phyloP scores from a whole-genome alignment of 2,113 vertebrate species.

The Talpa occidentalis region DNA sequence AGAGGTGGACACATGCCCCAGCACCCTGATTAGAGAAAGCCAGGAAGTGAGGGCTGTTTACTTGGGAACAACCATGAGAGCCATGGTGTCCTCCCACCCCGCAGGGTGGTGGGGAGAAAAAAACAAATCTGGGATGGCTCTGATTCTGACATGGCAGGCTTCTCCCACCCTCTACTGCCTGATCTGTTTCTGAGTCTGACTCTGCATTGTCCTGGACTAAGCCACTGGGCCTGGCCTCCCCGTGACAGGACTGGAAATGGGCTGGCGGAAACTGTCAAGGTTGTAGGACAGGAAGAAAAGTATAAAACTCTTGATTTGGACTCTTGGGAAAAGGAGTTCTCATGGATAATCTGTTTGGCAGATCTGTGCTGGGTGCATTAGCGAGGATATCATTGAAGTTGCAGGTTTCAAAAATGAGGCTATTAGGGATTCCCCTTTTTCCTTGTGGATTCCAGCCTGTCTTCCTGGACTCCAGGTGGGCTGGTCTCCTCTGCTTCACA shows the following conservation, averaged over 20 bases:
- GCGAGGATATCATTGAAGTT: neutral
- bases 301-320: neutral
- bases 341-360: neutral
- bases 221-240: rapidly evolving
- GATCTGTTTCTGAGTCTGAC: neutral
- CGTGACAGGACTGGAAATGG: neutral
- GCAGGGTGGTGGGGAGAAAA: neutral
- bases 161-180: neutral
- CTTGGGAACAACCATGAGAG: constrained; percentile 79
- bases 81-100: constrained; percentile 44
- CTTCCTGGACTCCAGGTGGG: neutral
- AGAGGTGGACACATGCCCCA: constrained; percentile 72
- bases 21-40: constrained; percentile 81
- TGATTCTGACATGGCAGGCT: constrained; percentile 44
- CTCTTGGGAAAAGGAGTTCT: neutral
- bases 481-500: neutral
- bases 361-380: neutral
- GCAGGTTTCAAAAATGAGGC: neutral
- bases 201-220: neutral
- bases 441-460: neutral
- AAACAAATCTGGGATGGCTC: constrained; percentile 39
- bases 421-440: neutral
- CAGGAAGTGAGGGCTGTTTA: constrained; percentile 82
- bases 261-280: neutral
- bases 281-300: neutral